Evolutionary conservation across 2,113 vertebrate species (phyloP), one percentile per base, ranked within the genome.

Genomic region (Erythrocercus mccallii): DNA sequence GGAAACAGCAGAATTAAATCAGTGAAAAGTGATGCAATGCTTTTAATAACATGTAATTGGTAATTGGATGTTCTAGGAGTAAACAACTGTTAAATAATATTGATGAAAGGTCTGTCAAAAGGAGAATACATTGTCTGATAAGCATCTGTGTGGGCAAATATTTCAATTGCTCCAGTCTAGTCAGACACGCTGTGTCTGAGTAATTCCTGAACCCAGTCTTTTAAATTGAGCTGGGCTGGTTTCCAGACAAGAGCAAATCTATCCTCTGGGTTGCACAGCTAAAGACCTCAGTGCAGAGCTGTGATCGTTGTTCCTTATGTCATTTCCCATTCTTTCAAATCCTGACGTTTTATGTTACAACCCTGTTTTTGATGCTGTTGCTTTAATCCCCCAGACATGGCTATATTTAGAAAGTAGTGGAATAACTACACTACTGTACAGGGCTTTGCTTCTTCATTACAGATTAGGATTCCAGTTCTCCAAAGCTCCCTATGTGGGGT

Each of bases 161-260:
- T 76, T 95, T 96, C 93, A 91, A 65, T 82, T 95, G 62, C 61
- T 95, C 27, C 62, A 54, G 74, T 76, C 73, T 85, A 89, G 86
- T 53, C 81, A 91, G 89, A 89, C 84, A 80, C 2, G 33, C 31
- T 58, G 50, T 58, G 51, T 81, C 81, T 96, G 93, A 96, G 81
- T 96, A 96, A 96, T 96, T 95, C 81, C 84, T 94, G 81, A 92
- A 79, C 61, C 61, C 18, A 18, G 70, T 72, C 89, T 94, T 94
- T 85, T 94, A 95, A 95, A 96, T 95, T 53, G 91, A 94, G 66
- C 86, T 96, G 91, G 93, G 94, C 96, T 95, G 45, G 37, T 79
- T 97, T 96, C 95, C 95, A 96, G 94, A 95, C 89, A 94, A 84
- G n/a, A 91, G 81, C 78, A 95, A 89, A 97, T 95, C 89, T 87